These are phyloP conservation scores for Corythucha ciliata DNA, from an alignment of 2,888 invertebrate species.

Conservation along the genomic window DNA sequence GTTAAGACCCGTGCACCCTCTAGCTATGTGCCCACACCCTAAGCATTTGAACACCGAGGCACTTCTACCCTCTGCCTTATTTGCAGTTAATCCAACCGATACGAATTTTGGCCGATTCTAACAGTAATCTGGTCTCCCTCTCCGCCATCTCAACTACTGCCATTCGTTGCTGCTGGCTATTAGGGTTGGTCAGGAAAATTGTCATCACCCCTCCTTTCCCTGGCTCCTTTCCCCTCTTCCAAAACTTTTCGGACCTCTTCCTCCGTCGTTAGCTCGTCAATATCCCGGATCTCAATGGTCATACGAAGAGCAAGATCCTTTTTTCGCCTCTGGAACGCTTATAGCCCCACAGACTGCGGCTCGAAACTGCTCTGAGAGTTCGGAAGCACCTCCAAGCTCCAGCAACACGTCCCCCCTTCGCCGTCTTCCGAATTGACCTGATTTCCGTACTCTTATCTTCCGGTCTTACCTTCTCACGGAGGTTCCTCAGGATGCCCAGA, in stretches of 20 bases:
- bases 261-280: not conserved
- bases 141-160: not conserved
- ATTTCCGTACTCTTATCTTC: no score
- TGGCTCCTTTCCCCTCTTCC: not conserved
- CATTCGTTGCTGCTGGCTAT: constrained; percentile 3
- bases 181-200: constrained; percentile 1
- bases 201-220: not conserved
- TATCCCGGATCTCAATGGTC: not conserved
- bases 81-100: not conserved
- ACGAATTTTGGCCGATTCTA: not conserved
- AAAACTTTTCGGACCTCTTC: not conserved
- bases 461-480: no score
- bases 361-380: no score
- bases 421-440: no score
- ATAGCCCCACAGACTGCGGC: not conserved
- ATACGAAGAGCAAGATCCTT: not conserved
- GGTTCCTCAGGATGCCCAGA: no score
- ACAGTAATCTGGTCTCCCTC: not conserved
- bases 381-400: no score
- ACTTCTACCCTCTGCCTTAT: no score
- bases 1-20: no score
- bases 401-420: no score
- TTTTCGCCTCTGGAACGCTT: not conserved
- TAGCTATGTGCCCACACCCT: no score
- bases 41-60: no score